Evolutionary conservation across 2,888 invertebrate genomes (phyloP), one percentile per base, ranked within the genome.

Genomic region (Seira ritae): DNA sequence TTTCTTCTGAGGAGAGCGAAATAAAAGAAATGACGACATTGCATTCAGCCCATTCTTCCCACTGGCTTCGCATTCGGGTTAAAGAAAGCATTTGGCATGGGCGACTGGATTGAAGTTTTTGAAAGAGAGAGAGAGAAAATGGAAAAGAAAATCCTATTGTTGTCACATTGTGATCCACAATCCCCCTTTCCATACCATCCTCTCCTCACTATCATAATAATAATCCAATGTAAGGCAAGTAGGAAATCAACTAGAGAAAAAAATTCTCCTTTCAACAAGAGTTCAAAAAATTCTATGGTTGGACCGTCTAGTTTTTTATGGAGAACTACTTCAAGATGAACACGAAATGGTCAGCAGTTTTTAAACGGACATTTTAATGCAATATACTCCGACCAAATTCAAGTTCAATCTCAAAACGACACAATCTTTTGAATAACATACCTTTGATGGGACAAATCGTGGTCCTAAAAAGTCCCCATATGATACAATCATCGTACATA

Each of bases 91-190:
- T 60, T 60, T 60, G 60, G 60, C 60, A 60, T 60, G 15, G 17
- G 10, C 60, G 60, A 60, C 10, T 60, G 17, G 42, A 42, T 42
- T 12, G 6, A n/a, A n/a, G 42, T 22, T 23, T 22, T 67, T 67
- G 19, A 22, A 19, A 3, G 8, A 6, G 23, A n/a, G 19, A 69
- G 37, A 69, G 17, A 20, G 37, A 60, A 68, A 37, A 0, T 31
- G n/a, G 42, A 42, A 42, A 42, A 17, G n/a, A 50, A 70, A 69
- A 50, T 20, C 23, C 23, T 42, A 70, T 70, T 70, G 70, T 70
- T 70, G 70, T 70, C 70, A 42, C 70, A 70, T 46, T 70, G 70
- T 70, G 70, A 70, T 70, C 70, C 70, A 70, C 69, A 70, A 70
- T 46, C 22, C 70, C 42, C 42, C 17, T 50, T 22, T 46, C 50